Base-by-base conservation (phyloP, 2,113 vertebrate species). In the Bujurquina vittata region DNA sequence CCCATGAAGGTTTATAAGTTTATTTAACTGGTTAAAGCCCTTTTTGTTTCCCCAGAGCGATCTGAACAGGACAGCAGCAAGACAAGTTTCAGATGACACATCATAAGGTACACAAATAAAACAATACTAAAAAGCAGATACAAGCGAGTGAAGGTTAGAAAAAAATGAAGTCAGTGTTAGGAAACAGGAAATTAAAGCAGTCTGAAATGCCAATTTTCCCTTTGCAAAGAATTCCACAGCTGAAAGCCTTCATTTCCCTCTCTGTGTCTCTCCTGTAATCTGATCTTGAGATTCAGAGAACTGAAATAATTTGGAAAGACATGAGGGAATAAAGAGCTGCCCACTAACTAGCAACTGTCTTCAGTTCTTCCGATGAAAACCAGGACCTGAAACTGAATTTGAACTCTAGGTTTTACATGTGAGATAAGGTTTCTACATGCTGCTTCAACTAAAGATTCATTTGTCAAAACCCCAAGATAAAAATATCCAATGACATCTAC, bases 131-230 rank as follows among this genome's bases (percentile, higher is more conserved):
- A 29, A 67, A 0, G 40, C 37, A 65, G 43, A 23, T 1, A 23
- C 11, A 10, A 43, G 43, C 0, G 0, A 43, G 2, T 43, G 35
- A 65, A 43, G n/a, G 14, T 20, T 49, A 26, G 0, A 29, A 23
- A 29, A 29, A 52, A 52, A 52, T 26, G 2, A 0, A 69, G 5
- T 69, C 23, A 49, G 65, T 29, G 40, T 69, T 29, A 49, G 11
- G 43, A 69, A 49, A 69, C 40, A 0, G 65, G 29, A 52, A 49
- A 18, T 49, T 7, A 69, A 67, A 46, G 37, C 63, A 46, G 0
- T 67, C 22, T 46, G 8, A 67, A 46, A 46, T 49, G 43, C 40
- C 37, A 67, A 10, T 0, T 65, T 65, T 3, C n/a, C n/a, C 35
- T 63, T 63, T 63, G 7, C 11, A 22, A 40, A 40, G 33, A 63